Evolutionary conservation across 2,888 invertebrate species (phyloP).

Genomic region (Nineta flava): DNA sequence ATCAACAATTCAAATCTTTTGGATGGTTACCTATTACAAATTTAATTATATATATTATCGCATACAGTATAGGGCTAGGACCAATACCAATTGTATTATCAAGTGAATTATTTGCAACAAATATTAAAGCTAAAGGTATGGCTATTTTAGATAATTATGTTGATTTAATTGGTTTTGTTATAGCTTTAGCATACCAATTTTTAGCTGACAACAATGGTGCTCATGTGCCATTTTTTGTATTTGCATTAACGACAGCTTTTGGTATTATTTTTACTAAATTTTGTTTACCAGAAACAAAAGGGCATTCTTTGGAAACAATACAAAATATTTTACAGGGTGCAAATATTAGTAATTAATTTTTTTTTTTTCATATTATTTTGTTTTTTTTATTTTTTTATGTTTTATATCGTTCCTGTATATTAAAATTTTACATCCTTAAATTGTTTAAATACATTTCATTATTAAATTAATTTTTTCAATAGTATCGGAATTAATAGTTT

Average conservation of each 20-base stretch:
- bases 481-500: too few relatives aligned
- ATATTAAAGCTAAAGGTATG: slow-evolving; percentile 26
- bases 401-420: too few relatives aligned
- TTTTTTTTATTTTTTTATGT: too few relatives aligned
- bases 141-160: slow-evolving; percentile 23
- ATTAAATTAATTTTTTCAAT: too few relatives aligned
- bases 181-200: slow-evolving; percentile 27
- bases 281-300: slow-evolving; percentile 27
- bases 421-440: too few relatives aligned
- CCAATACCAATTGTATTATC: slow-evolving; percentile 26
- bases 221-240: slow-evolving; percentile 24
- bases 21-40: background rate
- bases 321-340: slow-evolving; percentile 19
- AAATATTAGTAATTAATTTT: too few relatives aligned
- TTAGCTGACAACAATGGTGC: slow-evolving; percentile 23
- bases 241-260: slow-evolving; percentile 21
- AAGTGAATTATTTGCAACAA: slow-evolving; percentile 27
- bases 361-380: too few relatives aligned
- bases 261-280: slow-evolving; percentile 23
- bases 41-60: background rate
- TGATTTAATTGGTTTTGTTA: slow-evolving; percentile 24
- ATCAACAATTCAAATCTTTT: slow-evolving; percentile 20
- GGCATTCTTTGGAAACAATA: slow-evolving; percentile 26
- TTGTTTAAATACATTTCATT: too few relatives aligned
- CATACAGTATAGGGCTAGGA: slow-evolving; percentile 21